Conservation (phyloP, 1,140 invertebrate species). For the Centruroides vittatus region DNA sequence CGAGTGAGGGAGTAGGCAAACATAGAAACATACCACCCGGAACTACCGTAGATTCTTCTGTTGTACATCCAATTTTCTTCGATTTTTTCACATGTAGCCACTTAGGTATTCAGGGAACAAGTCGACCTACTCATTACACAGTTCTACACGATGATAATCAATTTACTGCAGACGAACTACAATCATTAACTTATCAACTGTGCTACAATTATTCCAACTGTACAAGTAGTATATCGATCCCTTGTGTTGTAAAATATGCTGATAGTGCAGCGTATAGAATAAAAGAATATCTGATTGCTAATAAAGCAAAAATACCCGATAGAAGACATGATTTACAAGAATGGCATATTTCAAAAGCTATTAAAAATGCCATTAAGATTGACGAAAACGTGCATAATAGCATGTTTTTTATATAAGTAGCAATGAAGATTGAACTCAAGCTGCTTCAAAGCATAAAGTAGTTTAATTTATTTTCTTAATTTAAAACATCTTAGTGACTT, state of each 20-base stretch:
- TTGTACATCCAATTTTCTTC: conserved; percentile 61
- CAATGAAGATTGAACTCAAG: too few species aligned
- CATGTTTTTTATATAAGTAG: too few species aligned
- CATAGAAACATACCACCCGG: conserved; percentile 60
- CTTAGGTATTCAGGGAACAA: conserved; percentile 34
- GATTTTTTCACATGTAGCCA: conserved; percentile 73
- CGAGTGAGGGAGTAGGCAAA: conserved; percentile 19
- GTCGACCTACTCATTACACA: conserved; percentile 16
- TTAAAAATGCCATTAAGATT: too few species aligned
- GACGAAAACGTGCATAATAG: too few species aligned
- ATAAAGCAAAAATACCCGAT: not conserved
- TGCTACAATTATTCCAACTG: conserved; percentile 18
- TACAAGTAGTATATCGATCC: conserved; percentile 18
- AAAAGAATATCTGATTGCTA: not conserved
- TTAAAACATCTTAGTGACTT: too few species aligned
- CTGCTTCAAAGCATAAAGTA: too few species aligned
- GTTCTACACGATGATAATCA: conserved; percentile 18
- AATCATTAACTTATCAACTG: conserved; percentile 19
- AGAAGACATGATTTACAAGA: too few species aligned
- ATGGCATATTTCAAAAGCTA: too few species aligned
- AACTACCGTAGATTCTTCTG: conserved; percentile 61
- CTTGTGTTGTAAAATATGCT: conserved; percentile 22
- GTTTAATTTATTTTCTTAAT: too few species aligned
- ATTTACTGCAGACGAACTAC: conserved; percentile 15
- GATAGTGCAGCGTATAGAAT: conserved; percentile 22